Base-by-base conservation (phyloP, 2,888 invertebrate species). In the Ochropleura leucogaster region DNA sequence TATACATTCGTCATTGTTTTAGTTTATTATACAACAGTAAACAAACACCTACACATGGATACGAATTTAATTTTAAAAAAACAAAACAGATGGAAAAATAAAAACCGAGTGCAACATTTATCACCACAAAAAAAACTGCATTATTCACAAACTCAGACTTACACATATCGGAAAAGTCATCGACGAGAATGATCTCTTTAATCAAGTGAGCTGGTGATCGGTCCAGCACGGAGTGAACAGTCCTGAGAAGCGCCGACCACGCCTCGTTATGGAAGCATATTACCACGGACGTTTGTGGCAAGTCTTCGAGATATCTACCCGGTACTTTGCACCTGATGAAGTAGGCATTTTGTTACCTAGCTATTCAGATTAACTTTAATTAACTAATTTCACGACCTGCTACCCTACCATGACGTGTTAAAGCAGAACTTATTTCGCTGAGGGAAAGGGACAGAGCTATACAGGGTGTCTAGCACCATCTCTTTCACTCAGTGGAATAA, bases 181-280 rank as follows among this genome's bases (percentile, higher is more conserved):
- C 99, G 16, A 99, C 99, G 4, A 99, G 97, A 89, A 99, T 98
- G 75, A 99, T 98, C 93, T 99, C 99, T 89, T 98, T 98, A 89
- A 99, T 98, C 72, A 99, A 97, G 89, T 98, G 97, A 18, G 97
- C 94, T 0, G 99, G 99, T 0, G 99, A 99, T 84, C 99, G 97
- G 93, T 99, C 99, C 72, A 99, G 95, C n/a, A 99, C 99, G 10
- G 99, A 99, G 95, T 99, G 99, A 2, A 99, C 99, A 0, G 99
- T 99, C 69, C 99, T 97, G 75, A 99, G 95, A 46, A 99, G 97
- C 18, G 99, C 99, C 0, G 99, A 99, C 99, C 99, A 99, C 1
- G 99, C 99, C 96, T 99, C 99, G 95, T 99, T 99, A 97, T 99
- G 99, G 96, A 99, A 99, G 93, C 99, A 99, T 90, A 99, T 98